Evolutionary conservation across 2,113 vertebrate genomes (phyloP).

Genomic region (Phyllopteryx taeniolatus): DNA sequence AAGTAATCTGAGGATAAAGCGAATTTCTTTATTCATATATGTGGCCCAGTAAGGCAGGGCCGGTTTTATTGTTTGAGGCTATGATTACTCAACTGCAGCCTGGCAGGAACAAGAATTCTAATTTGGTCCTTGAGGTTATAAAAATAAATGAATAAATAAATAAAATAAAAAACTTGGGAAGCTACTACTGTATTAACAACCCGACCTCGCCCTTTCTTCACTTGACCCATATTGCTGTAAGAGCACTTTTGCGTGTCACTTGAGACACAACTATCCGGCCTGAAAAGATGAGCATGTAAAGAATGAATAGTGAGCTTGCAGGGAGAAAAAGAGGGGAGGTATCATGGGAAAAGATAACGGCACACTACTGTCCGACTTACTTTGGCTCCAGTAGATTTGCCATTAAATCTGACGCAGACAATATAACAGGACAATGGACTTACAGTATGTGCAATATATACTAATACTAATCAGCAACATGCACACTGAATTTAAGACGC

Average conservation of each 20-base stretch:
- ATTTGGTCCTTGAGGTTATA: not conserved
- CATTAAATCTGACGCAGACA: not conserved
- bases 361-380: not conserved
- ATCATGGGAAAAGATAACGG: constrained; percentile 7
- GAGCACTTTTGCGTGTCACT: not conserved
- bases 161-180: not conserved
- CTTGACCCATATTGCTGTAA: not conserved
- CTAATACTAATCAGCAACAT: not conserved
- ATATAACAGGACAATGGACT: not conserved
- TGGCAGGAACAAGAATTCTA: not conserved
- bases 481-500: not conserved
- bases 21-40: constrained; percentile 4
- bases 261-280: not conserved
- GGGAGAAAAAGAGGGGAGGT: constrained; percentile 2
- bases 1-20: not conserved
- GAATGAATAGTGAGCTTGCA: constrained; percentile 5
- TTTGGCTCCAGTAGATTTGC: not conserved
- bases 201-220: not conserved
- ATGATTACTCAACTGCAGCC: not conserved
- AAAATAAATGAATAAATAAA: no score
- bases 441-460: not conserved
- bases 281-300: constrained; percentile 4
- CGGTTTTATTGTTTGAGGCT: constrained; percentile 20
- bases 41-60: constrained; percentile 4
- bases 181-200: constrained; percentile 17